Evolutionary conservation across 2,113 vertebrate genomes (phyloP), one percentile per base, ranked within the genome.

Genomic region (Alexandromys fortis): DNA sequence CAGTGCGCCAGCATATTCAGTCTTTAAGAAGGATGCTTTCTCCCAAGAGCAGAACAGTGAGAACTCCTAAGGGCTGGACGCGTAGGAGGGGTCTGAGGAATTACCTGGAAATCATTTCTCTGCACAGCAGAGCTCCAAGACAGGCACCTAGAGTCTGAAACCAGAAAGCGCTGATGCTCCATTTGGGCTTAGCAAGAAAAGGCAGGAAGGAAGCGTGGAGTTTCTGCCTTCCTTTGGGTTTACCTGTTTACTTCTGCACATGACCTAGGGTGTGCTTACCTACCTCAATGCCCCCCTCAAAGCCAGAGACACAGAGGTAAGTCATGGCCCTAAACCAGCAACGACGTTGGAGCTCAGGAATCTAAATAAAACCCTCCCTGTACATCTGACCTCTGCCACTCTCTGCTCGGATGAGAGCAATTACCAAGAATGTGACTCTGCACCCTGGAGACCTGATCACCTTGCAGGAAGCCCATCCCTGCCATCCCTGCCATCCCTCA

Each of bases 101-200:
- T 81, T 95, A 58, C 68, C 61, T 79, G 35, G 86, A 30, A 86
- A n/a, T 75, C 83, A 75, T 89, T 89, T 55, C n/a, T 92, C 55
- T 81, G n/a, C 12, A 72, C 11, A 45, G 11, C 77, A 45, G 17
- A 90, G 35, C 86, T 86, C 78, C 5, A 26, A 49, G 47, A 52
- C 11, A 4, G 19, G 13, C 22, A 72, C 47, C 35, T 70, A 21
- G 22, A 87, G 22, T 17, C 67, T 26, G 65, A 26, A 70, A n/a
- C 65, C n/a, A 3, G 45, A 87, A 70, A 33, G 33, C 0, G 2
- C 21, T 52, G 67, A 4, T 86, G 38, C 61, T 33, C 45, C 61
- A 16, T 49, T 70, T 87, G 67, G 33, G 33, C 65, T 70, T 14
- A n/a, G 33, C n/a, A 19, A 70, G 33, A n/a, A 52, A 70, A n/a